Evolutionary conservation across 1,140 invertebrate genomes (phyloP).

Genomic region (fruit fly (Drosophila melanogaster)): Release_6_plus_ISO1_MT NT_033779.5:14919001-14919500

Average conservation of each 20-base stretch:
- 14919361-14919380: too few species aligned
- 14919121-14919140: background rate
- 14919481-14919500: too few species aligned
- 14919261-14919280: slow-evolving; percentile 90
- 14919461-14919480: too few species aligned
- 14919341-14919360: too few species aligned
- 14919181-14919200: slow-evolving; percentile 93
- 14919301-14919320: background rate
- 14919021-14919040: slow-evolving; percentile 80
- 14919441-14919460: too few species aligned
- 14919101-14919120: slow-evolving; percentile 3
- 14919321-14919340: too few species aligned
- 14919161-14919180: slow-evolving; percentile 89
- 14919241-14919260: slow-evolving; percentile 89
- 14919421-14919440: too few species aligned
- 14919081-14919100: background rate
- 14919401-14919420: too few species aligned
- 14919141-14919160: slow-evolving; percentile 15
- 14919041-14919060: slow-evolving; percentile 58
- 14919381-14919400: too few species aligned
- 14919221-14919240: slow-evolving; percentile 93
- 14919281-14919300: slow-evolving; percentile 4
- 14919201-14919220: slow-evolving; percentile 93
- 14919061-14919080: background rate
- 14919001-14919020: slow-evolving; percentile 77